Evolutionary conservation across 35 echinoderm and acorn worm species (phyloP).

Genomic region (Ophioderma brevispina): DNA sequence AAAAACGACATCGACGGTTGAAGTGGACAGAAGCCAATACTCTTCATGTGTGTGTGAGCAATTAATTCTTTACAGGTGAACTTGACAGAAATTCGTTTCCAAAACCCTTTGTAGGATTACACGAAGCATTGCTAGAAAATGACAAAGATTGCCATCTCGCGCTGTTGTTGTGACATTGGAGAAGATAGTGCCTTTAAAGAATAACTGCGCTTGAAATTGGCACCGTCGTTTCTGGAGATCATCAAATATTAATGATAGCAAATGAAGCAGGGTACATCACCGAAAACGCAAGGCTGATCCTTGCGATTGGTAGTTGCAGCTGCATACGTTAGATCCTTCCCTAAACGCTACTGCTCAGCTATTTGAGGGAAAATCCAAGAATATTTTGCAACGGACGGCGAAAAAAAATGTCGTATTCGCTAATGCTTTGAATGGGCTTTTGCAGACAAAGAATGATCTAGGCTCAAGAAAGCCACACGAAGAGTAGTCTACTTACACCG

Average conservation of each 20-base stretch:
- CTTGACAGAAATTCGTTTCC: background rate
- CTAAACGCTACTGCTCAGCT: constrained; percentile 1
- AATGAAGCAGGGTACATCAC: background rate
- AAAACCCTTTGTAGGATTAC: background rate
- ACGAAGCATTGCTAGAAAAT: background rate
- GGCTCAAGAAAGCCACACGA: background rate
- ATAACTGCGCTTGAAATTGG: background rate
- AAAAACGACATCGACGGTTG: background rate
- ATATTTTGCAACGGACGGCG: background rate
- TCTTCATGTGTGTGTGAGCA: background rate
- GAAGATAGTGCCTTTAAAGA: background rate
- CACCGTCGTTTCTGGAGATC: background rate
- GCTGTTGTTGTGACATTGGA: constrained; percentile 36
- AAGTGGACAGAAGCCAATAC: background rate
- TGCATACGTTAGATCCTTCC: background rate
- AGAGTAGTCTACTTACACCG: background rate
- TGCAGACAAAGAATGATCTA: too few relatives aligned
- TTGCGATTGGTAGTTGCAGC: background rate
- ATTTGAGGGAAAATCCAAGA: background rate
- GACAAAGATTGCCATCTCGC: background rate
- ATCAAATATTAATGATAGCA: background rate
- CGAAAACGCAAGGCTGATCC: background rate
- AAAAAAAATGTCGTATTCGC: background rate
- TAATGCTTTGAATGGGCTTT: background rate
- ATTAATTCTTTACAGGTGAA: constrained; percentile 2